Percentiles rank a stretch among this genome's conserved stretches.
These are phyloP conservation scores for Theocolax elegans DNA, from an alignment of 1,140 invertebrate genomes.

Conservation along the genomic window DNA sequence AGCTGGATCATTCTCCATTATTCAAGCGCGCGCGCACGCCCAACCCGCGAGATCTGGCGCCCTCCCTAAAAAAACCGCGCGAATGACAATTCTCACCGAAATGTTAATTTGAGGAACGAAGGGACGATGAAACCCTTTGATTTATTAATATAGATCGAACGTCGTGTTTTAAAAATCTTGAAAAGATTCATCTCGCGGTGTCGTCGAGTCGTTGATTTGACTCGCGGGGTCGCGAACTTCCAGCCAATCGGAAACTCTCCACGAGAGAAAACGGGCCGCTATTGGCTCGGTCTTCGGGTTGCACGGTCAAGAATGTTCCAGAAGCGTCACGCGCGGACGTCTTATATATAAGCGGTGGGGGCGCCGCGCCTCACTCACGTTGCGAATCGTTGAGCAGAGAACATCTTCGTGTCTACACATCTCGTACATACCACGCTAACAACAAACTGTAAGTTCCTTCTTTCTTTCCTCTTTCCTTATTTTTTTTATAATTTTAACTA, in stretches of 20 bases:
- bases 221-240: too few species aligned
- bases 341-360: slow-evolving; percentile 55
- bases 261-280: slow-evolving; percentile 27
- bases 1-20: background rate
- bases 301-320: slow-evolving; percentile 56
- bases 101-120: too few species aligned
- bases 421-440: too few species aligned
- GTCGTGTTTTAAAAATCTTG: too few species aligned
- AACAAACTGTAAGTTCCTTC: background rate
- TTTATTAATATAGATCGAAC: too few species aligned
- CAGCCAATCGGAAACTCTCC: slow-evolving; percentile 42
- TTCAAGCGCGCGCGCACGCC: too few species aligned
- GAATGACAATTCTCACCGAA: too few species aligned
- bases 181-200: slow-evolving; percentile 44
- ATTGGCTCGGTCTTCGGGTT: slow-evolving; percentile 46
- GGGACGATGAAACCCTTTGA: too few species aligned
- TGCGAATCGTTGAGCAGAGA: slow-evolving; percentile 63
- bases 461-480: too few species aligned
- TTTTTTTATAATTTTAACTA: too few species aligned
- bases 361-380: slow-evolving; percentile 59
- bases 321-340: slow-evolving; percentile 52
- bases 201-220: background rate
- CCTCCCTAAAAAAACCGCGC: too few species aligned
- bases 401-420: slow-evolving; percentile 54
- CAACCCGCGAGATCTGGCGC: too few species aligned